Evolutionary conservation across 2,113 vertebrate genomes (phyloP), one percentile per base, ranked within the genome.

Genomic region (Peromyscus californicus): DNA sequence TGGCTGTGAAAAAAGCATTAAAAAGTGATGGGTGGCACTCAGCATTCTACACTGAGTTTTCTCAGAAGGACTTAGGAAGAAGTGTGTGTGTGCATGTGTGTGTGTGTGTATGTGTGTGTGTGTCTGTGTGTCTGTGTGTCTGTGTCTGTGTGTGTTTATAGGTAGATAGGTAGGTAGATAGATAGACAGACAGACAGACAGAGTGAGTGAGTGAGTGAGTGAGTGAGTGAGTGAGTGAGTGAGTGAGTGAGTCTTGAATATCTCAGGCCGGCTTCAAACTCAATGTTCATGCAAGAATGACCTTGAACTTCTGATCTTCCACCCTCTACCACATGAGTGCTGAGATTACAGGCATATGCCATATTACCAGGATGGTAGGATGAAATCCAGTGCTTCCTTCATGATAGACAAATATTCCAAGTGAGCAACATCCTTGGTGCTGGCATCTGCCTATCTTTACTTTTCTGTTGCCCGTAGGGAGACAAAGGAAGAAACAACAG

Each of bases 1-100:
- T 96, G 93, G 97, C 97, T 98, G 97, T 78, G 86, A 96, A 97
- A 97, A 98, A 98, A 87, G 85, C 90, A 93, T 98, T 98, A 79
- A 92, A 97, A 98, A 98, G 96, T 67, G 33, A 94, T 93, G 92
- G 90, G 89, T 97, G 95, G 95, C 96, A 95, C 75, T 98, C 97
- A 74, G 11, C 61, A 76, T 97, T 96, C 92, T 83, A 86, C 0
- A 51, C 96, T 78, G 78, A 98, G 96, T 59, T 89, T 97, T 95
- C 97, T 79, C 67, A 97, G 96, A 97, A 97, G 93, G 75, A 98
- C 96, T 79, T 97, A 97, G 91, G 97, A 97, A 31, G n/a, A 72
- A 15, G 33, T 6, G 39, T 45, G 11, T 45, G 39, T 75, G 11
- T 45, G 74, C 29, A n/a, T 42, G 57, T 42, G 36, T 16, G 74